A percentile compares a stretch with the other conserved stretches of the same genome.
These are phyloP conservation scores for Ophion ventricosus DNA, from an alignment of 2,888 invertebrate genomes.

Conservation along the genomic window DNA sequence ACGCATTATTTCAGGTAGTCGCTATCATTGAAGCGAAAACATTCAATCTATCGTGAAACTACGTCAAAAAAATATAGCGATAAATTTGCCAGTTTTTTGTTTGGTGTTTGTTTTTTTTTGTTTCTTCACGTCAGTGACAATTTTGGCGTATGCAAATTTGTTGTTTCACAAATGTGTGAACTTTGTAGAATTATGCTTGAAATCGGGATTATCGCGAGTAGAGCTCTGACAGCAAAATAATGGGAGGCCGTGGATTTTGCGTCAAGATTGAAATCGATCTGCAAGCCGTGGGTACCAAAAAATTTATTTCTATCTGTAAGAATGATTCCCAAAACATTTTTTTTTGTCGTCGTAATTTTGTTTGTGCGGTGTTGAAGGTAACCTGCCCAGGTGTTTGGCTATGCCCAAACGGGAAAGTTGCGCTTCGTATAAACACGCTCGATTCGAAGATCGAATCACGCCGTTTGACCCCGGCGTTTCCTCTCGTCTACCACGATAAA, in stretches of 20 bases:
- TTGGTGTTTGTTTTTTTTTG: neutral
- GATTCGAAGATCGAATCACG: constrained; percentile 89
- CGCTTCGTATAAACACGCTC: constrained; percentile 88
- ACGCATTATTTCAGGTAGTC: constrained; percentile 41
- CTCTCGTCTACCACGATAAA: constrained; percentile 88
- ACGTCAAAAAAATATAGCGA: constrained; percentile 2
- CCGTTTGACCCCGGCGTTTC: constrained; percentile 88
- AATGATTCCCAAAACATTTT: neutral
- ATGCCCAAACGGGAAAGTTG: constrained; percentile 91
- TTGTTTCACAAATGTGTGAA: neutral
- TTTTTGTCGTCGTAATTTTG: constrained; percentile 15
- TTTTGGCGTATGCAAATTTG: neutral
- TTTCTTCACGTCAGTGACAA: neutral
- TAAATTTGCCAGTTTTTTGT: constrained; percentile 12
- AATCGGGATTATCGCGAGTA: constrained; percentile 3
- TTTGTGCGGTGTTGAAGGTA: constrained; percentile 83
- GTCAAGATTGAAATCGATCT: constrained; percentile 79
- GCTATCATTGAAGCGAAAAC: constrained; percentile 5
- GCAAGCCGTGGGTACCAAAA: constrained; percentile 78
- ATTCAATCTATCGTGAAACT: constrained; percentile 3
- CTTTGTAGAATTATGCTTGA: constrained; percentile 1
- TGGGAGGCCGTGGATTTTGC: constrained; percentile 80
- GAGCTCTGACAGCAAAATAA: constrained; percentile 64
- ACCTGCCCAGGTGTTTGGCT: constrained; percentile 95
- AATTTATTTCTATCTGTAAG: neutral